Percentiles rank a stretch among this genome's conserved stretches.
Evolutionary conservation across 2,888 invertebrate species (phyloP).

Genomic region (Heliothis peltigera): DNA sequence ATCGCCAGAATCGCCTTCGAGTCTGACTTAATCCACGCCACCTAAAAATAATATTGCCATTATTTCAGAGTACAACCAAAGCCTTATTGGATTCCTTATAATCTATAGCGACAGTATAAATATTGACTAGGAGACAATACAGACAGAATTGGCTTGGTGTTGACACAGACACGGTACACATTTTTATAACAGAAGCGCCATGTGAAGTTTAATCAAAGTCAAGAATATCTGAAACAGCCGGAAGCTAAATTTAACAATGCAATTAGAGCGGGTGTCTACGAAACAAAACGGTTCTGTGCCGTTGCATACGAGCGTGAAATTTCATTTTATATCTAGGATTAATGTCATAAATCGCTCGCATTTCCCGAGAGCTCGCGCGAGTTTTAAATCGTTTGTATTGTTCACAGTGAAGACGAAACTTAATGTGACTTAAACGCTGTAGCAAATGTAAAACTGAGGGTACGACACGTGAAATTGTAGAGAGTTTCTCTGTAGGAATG

Average conservation of each 20-base stretch:
- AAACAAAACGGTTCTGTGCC: conserved; percentile 73
- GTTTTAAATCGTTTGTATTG: conserved; percentile 84
- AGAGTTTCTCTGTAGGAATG: conserved; percentile 81
- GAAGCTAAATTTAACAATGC: conserved; percentile 72
- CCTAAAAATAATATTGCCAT: conserved; percentile 87
- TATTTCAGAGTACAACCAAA: conserved; percentile 48
- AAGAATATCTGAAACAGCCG: conserved; percentile 53
- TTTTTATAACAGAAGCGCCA: conserved; percentile 40
- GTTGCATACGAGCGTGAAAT: conserved; percentile 78
- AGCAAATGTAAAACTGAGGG: conserved; percentile 81
- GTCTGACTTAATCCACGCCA: conserved; percentile 98
- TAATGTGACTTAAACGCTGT: conserved; percentile 84
- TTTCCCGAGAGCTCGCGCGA: conserved; percentile 73
- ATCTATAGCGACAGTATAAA: conserved; percentile 49
- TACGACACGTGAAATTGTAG: conserved; percentile 81
- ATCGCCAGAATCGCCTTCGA: conserved; percentile 96
- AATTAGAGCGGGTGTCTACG: conserved; percentile 75
- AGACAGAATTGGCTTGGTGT: conserved; percentile 44
- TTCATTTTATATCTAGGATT: conserved; percentile 82
- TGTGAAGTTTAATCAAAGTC: conserved; percentile 53
- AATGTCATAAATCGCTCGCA: conserved; percentile 81
- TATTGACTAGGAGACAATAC: conserved; percentile 49
- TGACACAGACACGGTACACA: conserved; percentile 28
- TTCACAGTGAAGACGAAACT: conserved; percentile 78
- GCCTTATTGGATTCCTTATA: conserved; percentile 56